Conservation (phyloP, 2,888 invertebrate species). For the Ormyrus thymus region DNA sequence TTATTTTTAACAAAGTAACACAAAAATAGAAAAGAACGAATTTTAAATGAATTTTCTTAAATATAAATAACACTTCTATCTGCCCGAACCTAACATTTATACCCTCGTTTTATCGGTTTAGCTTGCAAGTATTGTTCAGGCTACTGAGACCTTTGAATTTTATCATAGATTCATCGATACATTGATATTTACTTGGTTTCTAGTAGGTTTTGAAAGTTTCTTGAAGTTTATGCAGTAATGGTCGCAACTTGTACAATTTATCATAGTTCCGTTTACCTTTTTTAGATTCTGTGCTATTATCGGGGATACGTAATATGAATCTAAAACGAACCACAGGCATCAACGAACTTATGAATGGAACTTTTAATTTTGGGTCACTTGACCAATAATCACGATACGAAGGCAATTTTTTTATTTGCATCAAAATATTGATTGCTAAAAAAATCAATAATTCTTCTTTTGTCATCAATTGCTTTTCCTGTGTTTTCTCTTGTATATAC, state of each 20-base stretch:
- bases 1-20: no score
- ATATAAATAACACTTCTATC: conserved; percentile 17
- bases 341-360: neutral
- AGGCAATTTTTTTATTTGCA: conserved; percentile 1
- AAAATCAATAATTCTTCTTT: conserved; percentile 2
- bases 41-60: no score
- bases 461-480: neutral
- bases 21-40: no score
- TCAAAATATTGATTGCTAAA: conserved; percentile 20
- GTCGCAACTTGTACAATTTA: conserved; percentile 1
- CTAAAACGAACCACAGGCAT: neutral
- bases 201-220: no score
- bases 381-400: conserved; percentile 8
- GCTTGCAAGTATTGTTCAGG: conserved; percentile 41
- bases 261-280: neutral
- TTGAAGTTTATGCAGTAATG: neutral
- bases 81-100: conserved; percentile 36
- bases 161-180: neutral
- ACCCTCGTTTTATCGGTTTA: conserved; percentile 47
- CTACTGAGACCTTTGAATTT: conserved; percentile 38
- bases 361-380: neutral
- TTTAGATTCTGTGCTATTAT: conserved; percentile 1
- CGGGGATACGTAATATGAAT: neutral
- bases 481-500: conserved; percentile 2
- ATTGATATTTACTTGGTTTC: no score